A percentile compares a stretch with the other conserved stretches of the same genome.
Evolutionary conservation across 53 echinoderm and acorn worm species (phyloP).

Genomic region (Pentamera pediparva): DNA sequence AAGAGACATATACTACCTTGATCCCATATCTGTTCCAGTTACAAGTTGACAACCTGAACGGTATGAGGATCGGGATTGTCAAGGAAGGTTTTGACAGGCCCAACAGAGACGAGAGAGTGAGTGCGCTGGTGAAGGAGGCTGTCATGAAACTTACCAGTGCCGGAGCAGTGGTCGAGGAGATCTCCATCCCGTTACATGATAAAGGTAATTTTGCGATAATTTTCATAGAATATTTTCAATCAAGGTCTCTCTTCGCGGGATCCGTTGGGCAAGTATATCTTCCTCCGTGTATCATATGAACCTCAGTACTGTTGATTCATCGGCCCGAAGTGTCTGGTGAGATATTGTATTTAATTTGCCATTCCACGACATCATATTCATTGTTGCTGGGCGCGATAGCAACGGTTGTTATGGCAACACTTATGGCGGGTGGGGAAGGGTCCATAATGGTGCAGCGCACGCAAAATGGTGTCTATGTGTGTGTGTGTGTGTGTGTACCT

Average conservation of each 20-base stretch:
- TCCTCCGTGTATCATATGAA: background rate
- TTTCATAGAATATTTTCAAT: background rate
- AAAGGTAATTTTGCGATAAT: too few species aligned
- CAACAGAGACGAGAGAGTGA: conserved; percentile 47
- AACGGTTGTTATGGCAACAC: too few species aligned
- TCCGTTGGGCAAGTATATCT: background rate
- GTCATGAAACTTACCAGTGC: conserved; percentile 50
- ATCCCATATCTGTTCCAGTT: too few species aligned
- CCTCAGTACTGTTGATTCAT: background rate
- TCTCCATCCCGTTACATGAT: conserved; percentile 55
- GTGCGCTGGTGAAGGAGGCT: conserved; percentile 40
- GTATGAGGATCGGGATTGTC: conserved; percentile 59
- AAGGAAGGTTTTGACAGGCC: conserved; percentile 65
- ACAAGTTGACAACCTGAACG: conserved; percentile 52
- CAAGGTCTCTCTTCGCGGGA: too few species aligned
- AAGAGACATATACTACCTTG: too few species aligned
- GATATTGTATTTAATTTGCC: background rate
- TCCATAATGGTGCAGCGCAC: too few species aligned
- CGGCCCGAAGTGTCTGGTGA: background rate
- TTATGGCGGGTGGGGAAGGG: too few species aligned
- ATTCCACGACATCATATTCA: background rate
- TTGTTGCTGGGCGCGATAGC: background rate
- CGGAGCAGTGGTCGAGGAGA: conserved; percentile 57
- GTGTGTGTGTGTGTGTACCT: background rate
- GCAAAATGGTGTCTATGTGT: background rate